A percentile compares a stretch with the other conserved stretches of the same genome.
phyloP scores from a whole-genome alignment of 2,113 vertebrate species.

The Thamnophis sirtalis region DNA sequence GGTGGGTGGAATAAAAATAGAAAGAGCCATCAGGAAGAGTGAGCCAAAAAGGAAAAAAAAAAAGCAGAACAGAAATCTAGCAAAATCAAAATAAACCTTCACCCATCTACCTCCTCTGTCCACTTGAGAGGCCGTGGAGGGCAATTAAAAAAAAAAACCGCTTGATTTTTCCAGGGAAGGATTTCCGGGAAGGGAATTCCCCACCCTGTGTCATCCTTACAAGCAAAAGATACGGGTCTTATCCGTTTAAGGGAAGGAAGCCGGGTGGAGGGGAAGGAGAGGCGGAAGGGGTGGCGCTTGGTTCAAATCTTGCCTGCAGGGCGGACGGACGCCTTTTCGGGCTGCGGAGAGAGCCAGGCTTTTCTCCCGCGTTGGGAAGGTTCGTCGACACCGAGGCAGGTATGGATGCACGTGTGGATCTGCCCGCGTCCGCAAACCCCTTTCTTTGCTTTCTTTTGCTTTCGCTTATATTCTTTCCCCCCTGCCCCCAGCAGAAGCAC shows the following conservation, averaged over 20 bases:
- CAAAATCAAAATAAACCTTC: not conserved
- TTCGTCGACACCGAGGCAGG: not conserved
- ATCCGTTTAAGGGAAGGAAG: not conserved
- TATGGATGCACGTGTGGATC: not conserved
- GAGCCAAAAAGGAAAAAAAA: not conserved
- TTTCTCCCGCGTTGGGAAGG: not conserved
- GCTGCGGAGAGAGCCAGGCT: not conserved
- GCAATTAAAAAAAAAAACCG: not conserved
- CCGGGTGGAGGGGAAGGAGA: not conserved
- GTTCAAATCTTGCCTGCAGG: not conserved
- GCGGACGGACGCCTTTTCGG: not conserved
- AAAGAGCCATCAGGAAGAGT: not conserved
- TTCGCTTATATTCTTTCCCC: not conserved
- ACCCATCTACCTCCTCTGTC: not conserved
- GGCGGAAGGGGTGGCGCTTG: not conserved
- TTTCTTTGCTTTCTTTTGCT: not conserved
- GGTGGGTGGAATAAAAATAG: not conserved
- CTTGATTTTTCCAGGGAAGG: not conserved
- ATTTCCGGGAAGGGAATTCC: not conserved
- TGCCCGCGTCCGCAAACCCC: not conserved
- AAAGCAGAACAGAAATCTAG: not conserved
- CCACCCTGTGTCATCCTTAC: not conserved
- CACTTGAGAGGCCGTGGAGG: not conserved
- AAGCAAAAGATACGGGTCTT: not conserved
- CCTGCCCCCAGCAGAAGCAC: not conserved